Base-by-base conservation (phyloP, 2,113 vertebrate genomes). In the Ictidomys tridecemlineatus region DNA sequence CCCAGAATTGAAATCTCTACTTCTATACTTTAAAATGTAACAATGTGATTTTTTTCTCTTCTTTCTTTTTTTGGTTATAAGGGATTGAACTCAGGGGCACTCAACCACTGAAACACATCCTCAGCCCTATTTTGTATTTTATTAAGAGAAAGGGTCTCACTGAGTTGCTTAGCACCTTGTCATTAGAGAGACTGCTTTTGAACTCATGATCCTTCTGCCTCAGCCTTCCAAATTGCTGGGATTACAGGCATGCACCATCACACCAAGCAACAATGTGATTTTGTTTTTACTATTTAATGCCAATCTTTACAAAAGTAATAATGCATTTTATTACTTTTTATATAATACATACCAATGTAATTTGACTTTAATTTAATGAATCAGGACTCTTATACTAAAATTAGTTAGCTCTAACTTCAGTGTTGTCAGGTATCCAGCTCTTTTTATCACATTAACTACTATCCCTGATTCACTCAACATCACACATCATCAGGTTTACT, bases 271-370 rank as follows among this genome's bases (percentile, higher is more conserved):
- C 20, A 86, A 74, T 37, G n/a, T 94, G 20, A 80, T 32, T 24
- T 93, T 85, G 18, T 53, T 74, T 95, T 84, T 79, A 65, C 10
- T 14, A 84, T 76, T 87, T 84, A 87, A 61, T 85, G 48, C 10
- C 34, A 95, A 79, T 76, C 8, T 94, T 92, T 87, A 18, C 14
- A 67, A 92, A 97, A 76, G 39, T n/a, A 4, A 53, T 76, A 61
- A n/a, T 34, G 26, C 6, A 17, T 89, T 20, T 7, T 61, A 11
- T 42, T 34, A 6, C 17, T 51, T 87, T 90, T 73, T 87, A 89
- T 89, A 87, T 76, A 82, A 28, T n/a, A 48, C 34, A 70, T 7
- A 32, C 26, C 22, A 77, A 56, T 51, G 74, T 39, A 86, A 89
- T 74, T 86, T 69, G 72, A 45, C 26, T 73, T 84, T 70, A 30